Evolutionary conservation across 1,140 invertebrate species (phyloP), one percentile per base, ranked within the genome.

Genomic region (Cyrtorhinus lividipennis): DNA sequence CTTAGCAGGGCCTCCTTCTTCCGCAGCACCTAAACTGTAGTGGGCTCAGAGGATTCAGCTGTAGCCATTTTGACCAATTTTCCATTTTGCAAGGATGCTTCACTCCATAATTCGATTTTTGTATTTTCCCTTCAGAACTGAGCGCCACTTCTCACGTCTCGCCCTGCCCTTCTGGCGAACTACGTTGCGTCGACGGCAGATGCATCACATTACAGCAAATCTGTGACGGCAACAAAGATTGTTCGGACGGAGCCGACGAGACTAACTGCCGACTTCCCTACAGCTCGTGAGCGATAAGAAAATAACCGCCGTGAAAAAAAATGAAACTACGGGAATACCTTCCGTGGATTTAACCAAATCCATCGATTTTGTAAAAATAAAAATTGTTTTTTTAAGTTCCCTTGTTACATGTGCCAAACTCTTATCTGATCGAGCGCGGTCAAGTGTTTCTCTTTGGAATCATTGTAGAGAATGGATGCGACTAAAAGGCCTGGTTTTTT

Each of bases 121-220:
- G n/a, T n/a, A n/a, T n/a, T n/a, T n/a, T n/a, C n/a, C n/a, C 65
- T 65, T 23, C 59, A 67, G 66, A 66, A 22, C 27, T 63, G 60
- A 57, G 63, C 15, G 59, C 24, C 2, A 26, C n/a, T 22, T 63
- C 61, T 13, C 68, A 68, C 62, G 60, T 62, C 12, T 79, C 78
- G n/a, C 77, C 77, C 0, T 82, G 81, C 66, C 76, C 77, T 13
- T 70, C 72, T 22, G 76, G 78, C 0, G 79, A 82, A 65, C 70
- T 82, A 24, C 75, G 80, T 13, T 83, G 81, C 66, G 77, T 83
- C 1, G 81, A 81, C 66, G 80, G 80, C 5, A 72, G 80, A 53
- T 83, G 81, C 68, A 83, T 83, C 58, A 80, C 78, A 1, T 72
- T 82, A 13, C 71, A 75, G 12, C 80, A 82, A 67, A 75, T 82